These are phyloP conservation scores for Terrapene triunguis DNA, from an alignment of 2,113 vertebrate genomes.

Conservation along the genomic window DNA sequence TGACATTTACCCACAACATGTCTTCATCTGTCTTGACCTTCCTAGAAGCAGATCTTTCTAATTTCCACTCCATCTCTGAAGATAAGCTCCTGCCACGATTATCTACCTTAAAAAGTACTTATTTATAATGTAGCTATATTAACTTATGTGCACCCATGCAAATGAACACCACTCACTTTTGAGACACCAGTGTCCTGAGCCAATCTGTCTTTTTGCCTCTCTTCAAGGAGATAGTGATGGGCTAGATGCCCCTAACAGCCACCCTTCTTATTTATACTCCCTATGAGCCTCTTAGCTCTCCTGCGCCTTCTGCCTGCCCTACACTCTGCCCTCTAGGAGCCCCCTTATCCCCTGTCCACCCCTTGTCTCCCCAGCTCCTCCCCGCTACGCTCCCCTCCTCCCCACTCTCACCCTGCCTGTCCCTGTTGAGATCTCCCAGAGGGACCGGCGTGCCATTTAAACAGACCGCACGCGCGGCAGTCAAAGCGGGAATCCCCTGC, in stretches of 20 bases:
- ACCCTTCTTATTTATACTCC: neutral
- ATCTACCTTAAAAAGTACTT: neutral
- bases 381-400: neutral
- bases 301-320: neutral
- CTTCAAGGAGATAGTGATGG: neutral
- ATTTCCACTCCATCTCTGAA: conserved; percentile 29
- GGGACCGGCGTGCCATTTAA: conserved; percentile 69
- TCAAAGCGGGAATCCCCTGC: conserved; percentile 81
- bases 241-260: neutral
- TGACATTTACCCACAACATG: conserved; percentile 62
- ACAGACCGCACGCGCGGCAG: conserved; percentile 78
- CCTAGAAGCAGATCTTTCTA: neutral
- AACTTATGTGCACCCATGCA: neutral
- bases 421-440: neutral
- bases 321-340: neutral
- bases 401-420: neutral
- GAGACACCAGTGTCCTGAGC: neutral
- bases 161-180: neutral
- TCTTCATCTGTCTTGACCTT: conserved; percentile 45
- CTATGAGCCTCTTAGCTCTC: neutral
- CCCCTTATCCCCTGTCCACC: neutral
- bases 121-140: neutral
- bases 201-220: neutral
- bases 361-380: too few species aligned
- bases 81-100: too few species aligned